phyloP scores from a whole-genome alignment of 1,140 invertebrate genomes.

The Xylocopa sonorina region DNA sequence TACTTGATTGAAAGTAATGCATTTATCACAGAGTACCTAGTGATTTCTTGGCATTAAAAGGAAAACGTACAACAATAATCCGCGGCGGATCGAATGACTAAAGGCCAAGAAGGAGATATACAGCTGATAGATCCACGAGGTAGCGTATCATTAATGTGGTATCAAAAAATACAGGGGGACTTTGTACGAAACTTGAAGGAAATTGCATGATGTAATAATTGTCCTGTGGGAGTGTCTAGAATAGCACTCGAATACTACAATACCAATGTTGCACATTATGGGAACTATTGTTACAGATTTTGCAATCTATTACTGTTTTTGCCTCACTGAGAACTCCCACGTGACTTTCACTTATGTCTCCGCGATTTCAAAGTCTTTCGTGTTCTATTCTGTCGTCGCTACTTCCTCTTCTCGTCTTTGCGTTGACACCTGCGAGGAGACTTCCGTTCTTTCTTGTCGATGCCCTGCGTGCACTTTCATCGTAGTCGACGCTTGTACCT shows the following conservation, averaged over 20 bases:
- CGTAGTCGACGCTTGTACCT: background rate
- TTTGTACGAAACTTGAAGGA: slow-evolving; percentile 71
- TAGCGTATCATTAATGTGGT: slow-evolving; percentile 57
- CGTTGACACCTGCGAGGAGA: background rate
- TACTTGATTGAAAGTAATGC: too few relatives aligned
- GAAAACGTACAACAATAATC: background rate
- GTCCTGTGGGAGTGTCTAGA: slow-evolving; percentile 79
- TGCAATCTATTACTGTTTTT: slow-evolving; percentile 78
- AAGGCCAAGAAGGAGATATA: slow-evolving; percentile 38
- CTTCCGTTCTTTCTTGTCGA: slow-evolving; percentile 52
- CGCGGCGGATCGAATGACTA: slow-evolving; percentile 25
- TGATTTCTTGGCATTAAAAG: too few relatives aligned
- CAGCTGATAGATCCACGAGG: slow-evolving; percentile 52
- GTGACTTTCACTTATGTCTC: slow-evolving; percentile 80
- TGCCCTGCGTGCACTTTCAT: slow-evolving; percentile 50
- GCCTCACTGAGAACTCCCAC: slow-evolving; percentile 74
- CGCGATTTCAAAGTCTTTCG: slow-evolving; percentile 64
- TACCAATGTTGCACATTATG: slow-evolving; percentile 79
- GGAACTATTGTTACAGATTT: slow-evolving; percentile 82
- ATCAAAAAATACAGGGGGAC: slow-evolving; percentile 44
- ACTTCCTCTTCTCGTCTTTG: slow-evolving; percentile 27
- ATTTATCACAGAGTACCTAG: too few relatives aligned
- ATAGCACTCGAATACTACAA: slow-evolving; percentile 74
- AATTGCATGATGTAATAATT: slow-evolving; percentile 81
- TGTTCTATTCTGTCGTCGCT: slow-evolving; percentile 37